These are phyloP conservation scores for Portunus trituberculatus DNA, from an alignment of 1,140 invertebrate species.

Conservation along the genomic window DNA sequence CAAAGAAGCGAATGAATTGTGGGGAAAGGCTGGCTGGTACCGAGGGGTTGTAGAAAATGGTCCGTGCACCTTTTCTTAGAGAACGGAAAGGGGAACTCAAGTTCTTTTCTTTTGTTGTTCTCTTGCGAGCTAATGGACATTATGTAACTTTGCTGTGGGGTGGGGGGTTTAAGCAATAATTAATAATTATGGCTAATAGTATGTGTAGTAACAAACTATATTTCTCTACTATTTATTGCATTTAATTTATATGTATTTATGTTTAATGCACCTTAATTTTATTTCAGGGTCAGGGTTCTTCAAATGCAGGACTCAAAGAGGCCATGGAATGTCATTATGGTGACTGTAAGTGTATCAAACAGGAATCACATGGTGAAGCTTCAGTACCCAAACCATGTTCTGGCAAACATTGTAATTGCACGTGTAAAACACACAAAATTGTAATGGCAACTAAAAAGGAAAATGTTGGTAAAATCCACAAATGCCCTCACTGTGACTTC, in stretches of 20 bases:
- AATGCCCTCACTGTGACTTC: constrained; percentile 68
- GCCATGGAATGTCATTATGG: constrained; percentile 72
- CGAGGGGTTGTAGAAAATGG: too few species aligned
- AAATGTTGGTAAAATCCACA: constrained; percentile 70
- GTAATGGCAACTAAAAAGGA: constrained; percentile 69
- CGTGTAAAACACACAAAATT: constrained; percentile 72
- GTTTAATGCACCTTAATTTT: neutral
- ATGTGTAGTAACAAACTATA: too few species aligned
- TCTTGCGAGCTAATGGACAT: too few species aligned
- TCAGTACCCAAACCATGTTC: constrained; percentile 54
- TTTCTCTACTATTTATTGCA: neutral
- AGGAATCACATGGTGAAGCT: constrained; percentile 50
- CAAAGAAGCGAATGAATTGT: too few species aligned
- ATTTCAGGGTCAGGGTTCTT: constrained; percentile 59
- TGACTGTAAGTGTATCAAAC: constrained; percentile 71
- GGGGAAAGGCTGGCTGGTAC: too few species aligned
- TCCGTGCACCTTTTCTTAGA: too few species aligned
- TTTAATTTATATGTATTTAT: neutral
- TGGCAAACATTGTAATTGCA: constrained; percentile 71
- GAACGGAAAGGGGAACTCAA: too few species aligned
- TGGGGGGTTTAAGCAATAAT: too few species aligned
- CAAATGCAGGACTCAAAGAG: constrained; percentile 57
- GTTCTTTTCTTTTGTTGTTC: too few species aligned
- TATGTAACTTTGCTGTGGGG: too few species aligned
- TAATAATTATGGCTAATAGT: too few species aligned